Evolutionary conservation across 2,888 invertebrate species (phyloP), one percentile per base, ranked within the genome.

Genomic region (Trimorus sp.): DNA sequence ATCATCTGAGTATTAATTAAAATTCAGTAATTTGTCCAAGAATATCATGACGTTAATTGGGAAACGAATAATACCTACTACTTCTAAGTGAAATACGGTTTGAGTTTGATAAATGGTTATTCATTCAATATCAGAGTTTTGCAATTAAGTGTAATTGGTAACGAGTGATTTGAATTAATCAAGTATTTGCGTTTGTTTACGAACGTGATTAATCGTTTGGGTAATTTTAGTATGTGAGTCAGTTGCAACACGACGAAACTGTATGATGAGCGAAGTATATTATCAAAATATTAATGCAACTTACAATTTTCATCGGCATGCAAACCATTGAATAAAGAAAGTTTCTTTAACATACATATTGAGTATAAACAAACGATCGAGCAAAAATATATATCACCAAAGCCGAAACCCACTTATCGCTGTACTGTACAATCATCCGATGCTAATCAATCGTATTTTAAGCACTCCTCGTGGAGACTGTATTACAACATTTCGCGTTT

Each of bases 151-250:
- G 51, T 75, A 75, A 75, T 75, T 66, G 63, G 65, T 63, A 66
- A 66, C 42, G 42, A 75, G 51, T 75, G 66, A 66, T 59, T 75
- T 66, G 66, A 75, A 75, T 75, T 66, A 75, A 75, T 75, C 36
- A 53, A 59, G 42, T 66, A 59, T 66, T 66, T 53, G 56, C 63
- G 45, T 75, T 66, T 75, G 45, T 66, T 75, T 75, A 59, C 66
- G n/a, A 66, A 42, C 36, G 11, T 66, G 66, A 59, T 66, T 75
- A 66, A 75, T 75, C 75, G 62, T 66, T 66, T 49, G 66, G 37
- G 58, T 66, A 66, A 59, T 59, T 66, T 42, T 66, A 75, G 51
- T 66, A 53, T 66, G 42, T 66, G 75, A 75, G 66, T 75, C 58
- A 75, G 66, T 63, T 58, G n/a, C n/a, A n/a, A 14, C 14, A 56